These are phyloP conservation scores for Lasioglossum marginatum DNA, from an alignment of 2,888 invertebrate genomes.

Conservation along the genomic window DNA sequence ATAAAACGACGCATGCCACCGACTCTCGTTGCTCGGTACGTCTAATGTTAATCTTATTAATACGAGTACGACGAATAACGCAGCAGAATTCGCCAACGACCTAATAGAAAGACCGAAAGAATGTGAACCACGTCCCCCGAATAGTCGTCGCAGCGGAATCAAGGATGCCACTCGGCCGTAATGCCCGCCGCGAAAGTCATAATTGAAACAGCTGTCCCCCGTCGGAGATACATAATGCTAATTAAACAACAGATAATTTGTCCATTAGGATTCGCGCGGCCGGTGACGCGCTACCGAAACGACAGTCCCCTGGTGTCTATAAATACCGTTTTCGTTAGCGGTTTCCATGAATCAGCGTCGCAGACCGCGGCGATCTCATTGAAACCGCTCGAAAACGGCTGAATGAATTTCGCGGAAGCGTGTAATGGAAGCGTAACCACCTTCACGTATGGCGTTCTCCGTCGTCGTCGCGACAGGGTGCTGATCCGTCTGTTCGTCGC, in stretches of 20 bases:
- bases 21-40: background rate
- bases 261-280: slow-evolving; percentile 26
- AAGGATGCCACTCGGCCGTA: background rate
- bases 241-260: slow-evolving; percentile 52
- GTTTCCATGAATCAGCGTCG: slow-evolving; percentile 55
- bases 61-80: background rate
- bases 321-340: slow-evolving; percentile 47
- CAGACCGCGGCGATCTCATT: slow-evolving; percentile 59
- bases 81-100: background rate
- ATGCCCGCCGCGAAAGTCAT: slow-evolving; percentile 17
- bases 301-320: slow-evolving; percentile 34
- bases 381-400: slow-evolving; percentile 68
- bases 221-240: slow-evolving; percentile 43
- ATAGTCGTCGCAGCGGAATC: background rate
- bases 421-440: slow-evolving; percentile 66
- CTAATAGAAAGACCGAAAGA: background rate
- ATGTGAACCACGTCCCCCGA: background rate
- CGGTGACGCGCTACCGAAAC: slow-evolving; percentile 33
- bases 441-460: slow-evolving; percentile 46
- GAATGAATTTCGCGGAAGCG: slow-evolving; percentile 70
- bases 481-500: slow-evolving; percentile 42
- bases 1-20: background rate
- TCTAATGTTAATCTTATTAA: background rate
- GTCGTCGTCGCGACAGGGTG: slow-evolving; percentile 20
- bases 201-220: slow-evolving; percentile 31